Evolutionary conservation across 2,113 vertebrate species (phyloP).

Genomic region (Oncorhynchus tshawytscha): DNA sequence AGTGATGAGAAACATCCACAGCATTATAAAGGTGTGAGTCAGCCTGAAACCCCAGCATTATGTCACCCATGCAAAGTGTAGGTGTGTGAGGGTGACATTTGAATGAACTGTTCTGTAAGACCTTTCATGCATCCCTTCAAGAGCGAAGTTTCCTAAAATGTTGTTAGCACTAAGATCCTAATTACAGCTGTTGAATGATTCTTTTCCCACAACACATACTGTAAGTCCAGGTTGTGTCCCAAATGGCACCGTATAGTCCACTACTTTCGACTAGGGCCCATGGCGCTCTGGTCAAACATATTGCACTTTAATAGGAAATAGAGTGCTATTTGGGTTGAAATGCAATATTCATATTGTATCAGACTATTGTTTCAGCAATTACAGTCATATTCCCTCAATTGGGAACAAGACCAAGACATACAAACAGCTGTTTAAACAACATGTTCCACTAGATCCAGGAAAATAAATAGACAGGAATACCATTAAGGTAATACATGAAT

Average conservation of each 20-base stretch:
- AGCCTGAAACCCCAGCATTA: background rate
- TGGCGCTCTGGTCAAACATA: too few relatives aligned
- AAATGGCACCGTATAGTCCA: background rate
- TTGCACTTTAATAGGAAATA: background rate
- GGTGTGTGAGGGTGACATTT: background rate
- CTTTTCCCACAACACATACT: background rate
- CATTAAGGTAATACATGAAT: too few relatives aligned
- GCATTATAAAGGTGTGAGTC: background rate
- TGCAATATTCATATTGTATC: background rate
- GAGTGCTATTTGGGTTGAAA: background rate
- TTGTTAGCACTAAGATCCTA: background rate
- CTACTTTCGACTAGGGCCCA: background rate
- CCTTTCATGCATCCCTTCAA: background rate
- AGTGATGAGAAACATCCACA: too few relatives aligned
- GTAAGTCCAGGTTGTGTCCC: background rate
- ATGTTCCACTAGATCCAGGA: background rate
- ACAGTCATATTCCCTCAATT: background rate
- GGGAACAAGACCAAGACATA: background rate
- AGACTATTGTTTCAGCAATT: background rate
- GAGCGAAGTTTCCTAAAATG: background rate
- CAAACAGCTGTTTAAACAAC: background rate
- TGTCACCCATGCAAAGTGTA: background rate
- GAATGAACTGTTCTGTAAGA: background rate
- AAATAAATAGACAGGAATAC: too few relatives aligned
- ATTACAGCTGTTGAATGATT: background rate